Percentiles rank a stretch among this genome's conserved stretches.
phyloP scores from a whole-genome alignment of 2,113 vertebrate species.

The Hippocampus mohnikei region DNA sequence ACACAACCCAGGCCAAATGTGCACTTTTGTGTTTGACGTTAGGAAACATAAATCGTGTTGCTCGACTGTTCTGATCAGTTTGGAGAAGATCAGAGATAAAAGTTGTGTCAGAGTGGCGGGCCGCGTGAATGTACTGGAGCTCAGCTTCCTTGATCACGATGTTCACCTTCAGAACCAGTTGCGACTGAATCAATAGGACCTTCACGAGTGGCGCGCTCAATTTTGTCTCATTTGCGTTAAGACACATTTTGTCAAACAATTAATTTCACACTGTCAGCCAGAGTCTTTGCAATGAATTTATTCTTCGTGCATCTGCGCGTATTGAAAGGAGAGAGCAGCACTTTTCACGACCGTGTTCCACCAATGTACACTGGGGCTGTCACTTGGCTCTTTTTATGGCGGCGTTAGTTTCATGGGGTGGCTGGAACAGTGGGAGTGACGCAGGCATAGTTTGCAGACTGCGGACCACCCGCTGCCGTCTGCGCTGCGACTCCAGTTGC shows the following conservation, averaged over 20 bases:
- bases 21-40: background rate
- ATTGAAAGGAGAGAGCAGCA: background rate
- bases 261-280: background rate
- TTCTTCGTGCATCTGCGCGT: background rate
- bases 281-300: background rate
- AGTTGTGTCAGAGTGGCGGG: background rate
- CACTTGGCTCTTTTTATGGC: constrained; percentile 22
- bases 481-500: constrained; percentile 47
- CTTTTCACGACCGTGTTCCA: background rate
- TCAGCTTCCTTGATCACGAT: background rate
- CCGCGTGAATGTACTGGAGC: background rate
- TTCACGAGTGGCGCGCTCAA: background rate
- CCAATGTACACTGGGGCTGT: background rate
- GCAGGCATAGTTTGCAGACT: constrained; percentile 2
- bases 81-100: background rate
- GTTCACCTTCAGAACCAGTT: background rate
- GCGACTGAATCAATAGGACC: background rate
- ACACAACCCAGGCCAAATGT: background rate
- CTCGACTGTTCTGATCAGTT: background rate
- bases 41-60: background rate
- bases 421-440: constrained; percentile 12
- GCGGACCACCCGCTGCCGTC: constrained; percentile 46
- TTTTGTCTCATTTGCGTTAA: background rate
- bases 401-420: constrained; percentile 29
- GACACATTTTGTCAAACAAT: background rate